Conservation (phyloP, 1,140 invertebrate species). For the Bactericera cockerelli region DNA sequence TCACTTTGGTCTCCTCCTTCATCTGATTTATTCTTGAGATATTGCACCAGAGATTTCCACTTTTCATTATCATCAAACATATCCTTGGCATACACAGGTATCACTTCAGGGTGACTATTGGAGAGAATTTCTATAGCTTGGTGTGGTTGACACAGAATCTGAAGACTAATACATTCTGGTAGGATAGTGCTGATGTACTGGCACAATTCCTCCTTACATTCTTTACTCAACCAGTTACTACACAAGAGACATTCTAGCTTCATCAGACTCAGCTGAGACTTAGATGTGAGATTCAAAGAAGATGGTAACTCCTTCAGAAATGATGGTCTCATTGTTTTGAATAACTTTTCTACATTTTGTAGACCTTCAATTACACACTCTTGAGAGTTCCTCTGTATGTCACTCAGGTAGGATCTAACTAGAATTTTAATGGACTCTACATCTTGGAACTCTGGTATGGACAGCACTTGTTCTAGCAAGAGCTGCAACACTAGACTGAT, state of each 20-base stretch:
- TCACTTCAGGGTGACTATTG: constrained; percentile 1
- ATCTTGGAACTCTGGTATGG: constrained; percentile 3
- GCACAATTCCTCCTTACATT: constrained; percentile 20
- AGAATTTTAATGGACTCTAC: constrained; percentile 23
- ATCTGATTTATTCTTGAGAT: neutral
- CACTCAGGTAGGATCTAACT: constrained; percentile 24
- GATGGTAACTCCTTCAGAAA: constrained; percentile 13
- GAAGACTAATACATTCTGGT: constrained; percentile 21
- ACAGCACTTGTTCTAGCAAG: constrained; percentile 12
- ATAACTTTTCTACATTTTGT: constrained; percentile 10
- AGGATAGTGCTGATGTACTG: constrained; percentile 24
- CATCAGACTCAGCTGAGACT: constrained; percentile 10
- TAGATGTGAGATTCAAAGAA: neutral
- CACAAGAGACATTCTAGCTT: constrained; percentile 22
- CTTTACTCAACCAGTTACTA: constrained; percentile 21
- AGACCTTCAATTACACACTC: neutral
- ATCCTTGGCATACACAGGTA: neutral
- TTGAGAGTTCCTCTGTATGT: constrained; percentile 19
- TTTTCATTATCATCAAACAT: neutral
- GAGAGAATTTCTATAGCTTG: constrained; percentile 6
- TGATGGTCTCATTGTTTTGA: constrained; percentile 1
- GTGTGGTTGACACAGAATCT: constrained; percentile 21
- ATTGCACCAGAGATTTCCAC: neutral
- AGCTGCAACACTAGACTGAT: neutral
- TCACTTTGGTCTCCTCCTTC: neutral